Base-by-base conservation (phyloP, 2,888 invertebrate genomes). In the Cantharis nigra region DNA sequence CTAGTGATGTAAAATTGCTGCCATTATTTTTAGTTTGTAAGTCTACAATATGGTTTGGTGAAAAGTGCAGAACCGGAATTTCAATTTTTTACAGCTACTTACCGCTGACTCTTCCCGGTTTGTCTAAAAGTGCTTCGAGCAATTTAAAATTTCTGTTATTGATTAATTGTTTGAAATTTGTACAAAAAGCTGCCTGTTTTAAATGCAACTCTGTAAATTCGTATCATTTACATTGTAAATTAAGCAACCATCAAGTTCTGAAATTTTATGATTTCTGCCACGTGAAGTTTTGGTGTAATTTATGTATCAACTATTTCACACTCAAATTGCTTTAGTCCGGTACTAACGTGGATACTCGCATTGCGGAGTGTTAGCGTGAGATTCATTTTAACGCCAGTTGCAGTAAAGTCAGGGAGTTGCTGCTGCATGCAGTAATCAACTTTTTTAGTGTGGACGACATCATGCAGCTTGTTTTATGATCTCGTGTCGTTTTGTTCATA, bases 401-500 rank as follows among this genome's bases (percentile, higher is more conserved):
- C 63, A 20, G 62, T 63, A 74, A 67, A 74, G 62, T 71, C 49
- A 2, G 49, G 33, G 49, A 65, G 71, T 30, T 26, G 63, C 65
- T 70, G 18, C 16, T 75, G 63, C 23, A 75, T 71, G 71, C 16
- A 28, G 71, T 75, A 75, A 75, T 75, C 75, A 75, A 75, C 49
- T 65, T 75, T 75, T 75, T 71, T 75, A 71, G 49, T 75, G 71
- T 49, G 33, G 64, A 74, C 63, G 33, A 49, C 49, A 74, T 74
- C 74, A 74, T 70, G 63, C 30, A 63, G 62, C 14, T 49, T 28
- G 70, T 63, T 74, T 74, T 74, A 74, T 70, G 74, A 62, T 69
- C 63, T 70, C 63, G 49, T 49, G 49, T 49, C 49, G n/a, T 49
- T n/a, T 49, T 49, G 49, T n/a, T 49, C 49, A 49, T n/a, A 49